Percentiles rank a stretch among this genome's conserved stretches.
Conservation (phyloP, 2,113 vertebrate species). For the Tychaedon coryphoeus region DNA sequence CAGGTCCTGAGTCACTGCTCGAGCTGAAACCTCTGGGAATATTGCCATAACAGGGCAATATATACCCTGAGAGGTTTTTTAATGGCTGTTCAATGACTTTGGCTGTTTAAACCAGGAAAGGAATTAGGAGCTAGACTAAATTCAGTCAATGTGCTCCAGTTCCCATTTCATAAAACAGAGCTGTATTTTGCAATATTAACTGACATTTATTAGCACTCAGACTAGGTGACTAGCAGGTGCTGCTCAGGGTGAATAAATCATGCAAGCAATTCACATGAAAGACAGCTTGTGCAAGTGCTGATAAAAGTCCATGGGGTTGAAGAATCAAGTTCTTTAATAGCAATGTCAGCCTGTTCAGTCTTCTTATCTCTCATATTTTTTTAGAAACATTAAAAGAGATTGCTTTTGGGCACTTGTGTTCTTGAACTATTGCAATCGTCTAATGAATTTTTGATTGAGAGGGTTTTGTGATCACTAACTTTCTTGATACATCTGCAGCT, state of each 20-base stretch:
- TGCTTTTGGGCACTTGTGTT: slow-evolving; percentile 56
- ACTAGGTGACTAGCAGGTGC: not conserved
- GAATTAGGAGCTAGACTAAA: not conserved
- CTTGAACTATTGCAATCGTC: slow-evolving; percentile 33
- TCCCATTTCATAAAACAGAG: not conserved
- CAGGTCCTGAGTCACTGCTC: slow-evolving; percentile 24
- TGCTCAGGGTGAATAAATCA: slow-evolving; percentile 48
- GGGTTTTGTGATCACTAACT: slow-evolving; percentile 34
- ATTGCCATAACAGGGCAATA: not conserved
- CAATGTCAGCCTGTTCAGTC: slow-evolving; percentile 2
- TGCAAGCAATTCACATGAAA: not conserved
- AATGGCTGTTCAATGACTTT: slow-evolving; percentile 6
- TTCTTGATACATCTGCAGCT: slow-evolving; percentile 1
- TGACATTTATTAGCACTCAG: not conserved
- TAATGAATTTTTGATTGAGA: slow-evolving; percentile 62
- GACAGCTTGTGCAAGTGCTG: not conserved
- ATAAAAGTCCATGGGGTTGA: not conserved
- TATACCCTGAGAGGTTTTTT: slow-evolving; percentile 1
- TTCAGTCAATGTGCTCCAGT: not conserved
- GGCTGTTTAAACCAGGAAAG: not conserved
- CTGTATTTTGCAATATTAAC: not conserved
- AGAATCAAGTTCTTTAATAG: slow-evolving; percentile 43
- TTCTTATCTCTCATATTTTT: slow-evolving; percentile 47
- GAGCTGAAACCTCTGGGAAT: slow-evolving; percentile 22
- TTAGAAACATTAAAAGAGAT: slow-evolving; percentile 47